Evolutionary conservation across 2,888 invertebrate genomes (phyloP).

Genomic region (Acronicta leporina): DNA sequence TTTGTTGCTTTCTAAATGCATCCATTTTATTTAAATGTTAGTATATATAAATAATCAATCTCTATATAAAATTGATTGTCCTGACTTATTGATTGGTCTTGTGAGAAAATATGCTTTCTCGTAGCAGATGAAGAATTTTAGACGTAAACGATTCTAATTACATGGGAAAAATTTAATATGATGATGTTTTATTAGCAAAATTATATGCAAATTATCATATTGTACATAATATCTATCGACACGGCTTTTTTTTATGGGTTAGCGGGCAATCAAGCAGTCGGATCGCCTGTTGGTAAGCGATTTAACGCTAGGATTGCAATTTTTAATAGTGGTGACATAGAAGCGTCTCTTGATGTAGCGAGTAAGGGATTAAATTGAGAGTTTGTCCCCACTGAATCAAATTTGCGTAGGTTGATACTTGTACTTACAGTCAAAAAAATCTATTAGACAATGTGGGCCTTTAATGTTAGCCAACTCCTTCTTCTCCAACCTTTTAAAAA

Average conservation of each 20-base stretch:
- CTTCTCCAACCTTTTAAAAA: too few relatives aligned
- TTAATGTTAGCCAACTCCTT: too few relatives aligned
- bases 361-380: conserved; percentile 22
- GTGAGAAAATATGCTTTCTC: conserved; percentile 41
- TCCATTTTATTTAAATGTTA: conserved; percentile 27
- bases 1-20: conserved; percentile 50
- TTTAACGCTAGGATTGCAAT: conserved; percentile 21
- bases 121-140: conserved; percentile 37
- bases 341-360: conserved; percentile 16
- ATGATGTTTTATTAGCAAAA: conserved; percentile 12
- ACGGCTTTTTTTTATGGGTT: too few relatives aligned
- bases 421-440: conserved; percentile 22
- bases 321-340: background rate
- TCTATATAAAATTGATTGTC: conserved; percentile 49
- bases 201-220: background rate
- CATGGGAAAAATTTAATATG: conserved; percentile 43
- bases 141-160: conserved; percentile 21
- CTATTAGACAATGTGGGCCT: background rate
- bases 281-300: too few relatives aligned
- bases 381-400: conserved; percentile 31
- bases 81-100: conserved; percentile 26
- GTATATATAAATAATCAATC: conserved; percentile 30
- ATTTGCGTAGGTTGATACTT: conserved; percentile 41
- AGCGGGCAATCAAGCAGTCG: too few relatives aligned
- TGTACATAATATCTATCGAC: background rate